Conservation (phyloP, 2,888 invertebrate species). For the Diloba caeruleocephala region DNA sequence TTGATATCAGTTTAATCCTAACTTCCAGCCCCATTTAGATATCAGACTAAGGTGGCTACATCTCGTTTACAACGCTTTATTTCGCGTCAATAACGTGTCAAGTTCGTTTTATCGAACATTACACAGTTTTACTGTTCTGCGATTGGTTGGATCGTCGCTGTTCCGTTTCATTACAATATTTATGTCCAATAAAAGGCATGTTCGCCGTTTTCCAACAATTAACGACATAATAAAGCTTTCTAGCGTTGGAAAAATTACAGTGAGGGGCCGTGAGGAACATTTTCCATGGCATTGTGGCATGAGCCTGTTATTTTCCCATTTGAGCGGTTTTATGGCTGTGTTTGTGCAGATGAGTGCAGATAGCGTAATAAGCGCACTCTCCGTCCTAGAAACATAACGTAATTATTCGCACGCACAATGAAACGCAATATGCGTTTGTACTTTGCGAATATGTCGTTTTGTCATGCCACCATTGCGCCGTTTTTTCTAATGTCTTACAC, state of each 20-base stretch:
- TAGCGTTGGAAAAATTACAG: constrained; percentile 78
- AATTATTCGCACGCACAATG: constrained; percentile 85
- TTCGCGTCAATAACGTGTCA: constrained; percentile 52
- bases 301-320: constrained; percentile 88
- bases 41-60: constrained; percentile 39
- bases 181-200: constrained; percentile 64
- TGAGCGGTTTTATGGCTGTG: constrained; percentile 84
- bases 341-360: constrained; percentile 81
- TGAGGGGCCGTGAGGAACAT: constrained; percentile 66
- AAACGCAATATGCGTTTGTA: constrained; percentile 60
- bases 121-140: constrained; percentile 44
- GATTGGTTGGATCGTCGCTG: constrained; percentile 59
- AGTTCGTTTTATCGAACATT: constrained; percentile 48
- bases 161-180: constrained; percentile 57
- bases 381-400: constrained; percentile 84
- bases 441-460: constrained; percentile 41
- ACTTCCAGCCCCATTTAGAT: constrained; percentile 46
- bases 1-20: constrained; percentile 41
- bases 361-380: constrained; percentile 78
- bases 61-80: constrained; percentile 47
- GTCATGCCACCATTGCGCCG: constrained; percentile 40
- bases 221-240: constrained; percentile 77
- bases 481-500: constrained; percentile 27
- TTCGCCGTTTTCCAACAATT: constrained; percentile 69
- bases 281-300: constrained; percentile 85